phyloP scores from a whole-genome alignment of 2,888 invertebrate species.

The Ormyrus nitidulus region DNA sequence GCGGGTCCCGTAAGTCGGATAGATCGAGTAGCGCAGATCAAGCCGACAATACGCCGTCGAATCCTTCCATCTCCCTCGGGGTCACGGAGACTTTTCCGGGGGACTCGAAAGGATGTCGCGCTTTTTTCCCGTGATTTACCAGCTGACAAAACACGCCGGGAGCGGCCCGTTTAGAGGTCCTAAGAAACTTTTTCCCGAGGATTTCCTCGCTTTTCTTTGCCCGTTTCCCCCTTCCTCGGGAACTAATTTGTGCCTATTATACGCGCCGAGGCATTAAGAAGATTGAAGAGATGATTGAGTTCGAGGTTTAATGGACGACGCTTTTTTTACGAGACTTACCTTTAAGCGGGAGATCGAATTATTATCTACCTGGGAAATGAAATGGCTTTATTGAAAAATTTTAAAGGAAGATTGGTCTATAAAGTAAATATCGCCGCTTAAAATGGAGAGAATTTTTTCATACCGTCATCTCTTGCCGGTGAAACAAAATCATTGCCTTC shows the following conservation, averaged over 20 bases:
- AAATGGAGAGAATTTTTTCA: no score
- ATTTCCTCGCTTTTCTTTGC: background rate
- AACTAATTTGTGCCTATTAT: conserved; percentile 15
- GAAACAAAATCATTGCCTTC: no score
- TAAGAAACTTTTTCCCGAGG: background rate
- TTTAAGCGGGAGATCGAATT: background rate
- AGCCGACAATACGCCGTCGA: conserved; percentile 14
- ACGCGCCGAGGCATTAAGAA: background rate
- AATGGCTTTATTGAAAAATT: no score
- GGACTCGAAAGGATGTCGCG: background rate
- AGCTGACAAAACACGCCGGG: conserved; percentile 16
- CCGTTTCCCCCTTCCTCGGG: background rate
- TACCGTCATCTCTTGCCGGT: no score
- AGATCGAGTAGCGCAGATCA: conserved; percentile 12
- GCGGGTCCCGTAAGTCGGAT: background rate
- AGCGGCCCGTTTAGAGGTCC: background rate
- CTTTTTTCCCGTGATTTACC: conserved; percentile 9
- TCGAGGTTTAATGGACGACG: background rate
- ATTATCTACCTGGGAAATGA: no score
- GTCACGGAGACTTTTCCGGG: background rate
- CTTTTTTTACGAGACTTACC: background rate
- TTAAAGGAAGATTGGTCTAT: no score
- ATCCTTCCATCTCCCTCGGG: background rate
- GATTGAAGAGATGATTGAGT: background rate
- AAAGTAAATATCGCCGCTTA: no score